Evolutionary conservation across 1,140 invertebrate genomes (phyloP).

Genomic region (Cotesia glomerata): DNA sequence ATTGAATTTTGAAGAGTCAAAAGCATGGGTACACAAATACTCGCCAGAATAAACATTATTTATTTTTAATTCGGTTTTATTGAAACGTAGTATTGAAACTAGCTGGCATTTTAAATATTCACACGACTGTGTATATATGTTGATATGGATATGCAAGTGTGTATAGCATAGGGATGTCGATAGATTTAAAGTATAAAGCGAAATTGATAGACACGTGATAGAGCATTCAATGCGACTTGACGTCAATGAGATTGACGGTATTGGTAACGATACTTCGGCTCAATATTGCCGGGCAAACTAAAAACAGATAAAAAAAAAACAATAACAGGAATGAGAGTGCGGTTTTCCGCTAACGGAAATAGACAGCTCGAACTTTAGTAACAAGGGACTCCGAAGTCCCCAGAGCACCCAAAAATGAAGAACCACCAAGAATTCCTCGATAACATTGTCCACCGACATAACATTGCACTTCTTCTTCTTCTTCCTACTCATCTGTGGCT

Average conservation of each 20-base stretch:
- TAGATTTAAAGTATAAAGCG: background rate
- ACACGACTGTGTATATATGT: background rate
- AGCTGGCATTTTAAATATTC: no score
- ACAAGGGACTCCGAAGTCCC: constrained; percentile 12
- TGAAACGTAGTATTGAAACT: no score
- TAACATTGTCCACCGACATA: background rate
- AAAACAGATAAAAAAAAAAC: background rate
- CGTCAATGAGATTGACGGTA: constrained; percentile 18
- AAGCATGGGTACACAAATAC: no score
- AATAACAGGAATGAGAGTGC: background rate
- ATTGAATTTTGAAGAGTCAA: no score
- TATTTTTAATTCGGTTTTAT: no score
- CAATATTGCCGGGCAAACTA: background rate
- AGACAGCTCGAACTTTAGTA: constrained; percentile 33
- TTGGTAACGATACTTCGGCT: background rate
- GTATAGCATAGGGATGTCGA: background rate
- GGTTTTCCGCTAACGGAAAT: constrained; percentile 20
- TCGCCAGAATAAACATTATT: no score
- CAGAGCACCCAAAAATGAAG: constrained; percentile 25
- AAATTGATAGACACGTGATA: constrained; percentile 14
- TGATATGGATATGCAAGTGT: background rate
- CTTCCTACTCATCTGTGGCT: background rate
- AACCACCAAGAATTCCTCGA: constrained; percentile 15
- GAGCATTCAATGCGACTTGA: constrained; percentile 4
- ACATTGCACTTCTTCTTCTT: constrained; percentile 1